A percentile compares a stretch with the other conserved stretches of the same genome.
phyloP scores from a whole-genome alignment of 2,888 invertebrate species.

The Drosophila kokeensis region DNA sequence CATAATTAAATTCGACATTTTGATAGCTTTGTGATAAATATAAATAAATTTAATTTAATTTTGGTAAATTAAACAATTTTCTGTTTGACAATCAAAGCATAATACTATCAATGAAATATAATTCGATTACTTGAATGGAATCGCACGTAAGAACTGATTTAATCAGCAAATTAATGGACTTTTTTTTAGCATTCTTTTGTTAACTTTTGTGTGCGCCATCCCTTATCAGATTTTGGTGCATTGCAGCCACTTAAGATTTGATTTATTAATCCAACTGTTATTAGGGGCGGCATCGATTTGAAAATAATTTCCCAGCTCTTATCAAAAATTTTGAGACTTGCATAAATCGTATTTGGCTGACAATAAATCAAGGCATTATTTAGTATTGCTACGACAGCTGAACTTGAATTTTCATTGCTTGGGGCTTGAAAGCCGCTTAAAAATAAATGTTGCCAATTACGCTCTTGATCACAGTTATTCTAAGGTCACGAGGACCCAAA shows the following conservation, averaged over 20 bases:
- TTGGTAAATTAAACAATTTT: not conserved
- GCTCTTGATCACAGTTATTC: not conserved
- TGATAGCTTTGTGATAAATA: not conserved
- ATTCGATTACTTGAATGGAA: not conserved
- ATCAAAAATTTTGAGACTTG: conserved; percentile 13
- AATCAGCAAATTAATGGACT: not conserved
- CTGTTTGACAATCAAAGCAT: not conserved
- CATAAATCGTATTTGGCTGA: conserved; percentile 21
- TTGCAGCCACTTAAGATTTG: conserved; percentile 10
- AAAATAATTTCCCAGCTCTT: conserved; percentile 34
- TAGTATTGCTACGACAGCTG: not conserved
- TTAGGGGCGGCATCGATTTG: conserved; percentile 27
- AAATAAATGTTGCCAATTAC: not conserved
- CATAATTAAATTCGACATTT: not conserved
- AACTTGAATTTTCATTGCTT: not conserved
- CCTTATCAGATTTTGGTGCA: not conserved
- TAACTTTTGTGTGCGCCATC: conserved; percentile 1
- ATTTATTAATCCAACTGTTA: conserved; percentile 39
- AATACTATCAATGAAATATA: not conserved
- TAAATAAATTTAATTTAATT: not conserved
- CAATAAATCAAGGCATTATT: conserved; percentile 19
- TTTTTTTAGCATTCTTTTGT: not conserved
- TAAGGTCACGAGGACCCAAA: not conserved
- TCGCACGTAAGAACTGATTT: not conserved
- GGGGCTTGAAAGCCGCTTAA: too few species aligned